Base-by-base conservation (phyloP, 2,797 vertebrate genomes). In the Mormyrus proboscirostris region DNA sequence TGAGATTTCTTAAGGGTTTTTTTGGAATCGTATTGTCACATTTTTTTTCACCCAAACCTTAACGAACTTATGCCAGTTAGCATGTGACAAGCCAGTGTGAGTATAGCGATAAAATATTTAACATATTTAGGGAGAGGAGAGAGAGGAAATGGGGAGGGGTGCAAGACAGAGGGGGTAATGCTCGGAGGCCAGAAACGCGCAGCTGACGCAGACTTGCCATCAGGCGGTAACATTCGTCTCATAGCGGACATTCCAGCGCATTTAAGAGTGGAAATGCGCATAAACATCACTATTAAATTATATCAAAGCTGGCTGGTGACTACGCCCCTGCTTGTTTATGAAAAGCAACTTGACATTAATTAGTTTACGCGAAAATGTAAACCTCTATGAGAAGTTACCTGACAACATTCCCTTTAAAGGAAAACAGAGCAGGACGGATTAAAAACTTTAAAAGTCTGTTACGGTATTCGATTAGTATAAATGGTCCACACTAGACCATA, bases 191-290 rank as follows among this genome's bases (percentile, higher is more conserved):
- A 47, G 76, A 82, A n/a, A 82, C 7, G 88, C 69, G 73, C 88
- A 55, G 88, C 69, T 82, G 88, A 53, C 69, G 65, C 51, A 79
- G 69, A 88, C 65, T 55, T 12, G 51, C 79, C 73, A 57, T 51
- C 88, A 47, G 73, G 73, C 82, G 14, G 51, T 55, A 86, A 86
- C 92, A 87, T 89, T 90, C 73, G 62, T 90, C 51, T 82, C 88
- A 82, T 82, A 82, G 79, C 55, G 49, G 51, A 86, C 88, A 88
- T 90, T 91, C 83, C 90, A 57, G 33, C 12, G 22, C 69, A 50
- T 50, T 90, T 50, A 91, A 59, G 89, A 44, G 50, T 53, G 49
- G 65, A 82, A 90, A 88, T 82, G 12, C 83, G 86, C 79, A 86
- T 89, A 88, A 86, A 88, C 65, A 69, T 53, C 87, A 76, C 86